Evolutionary conservation across 2,113 vertebrate genomes (phyloP), one percentile per base, ranked within the genome.

Genomic region (Vanacampus margaritifer): DNA sequence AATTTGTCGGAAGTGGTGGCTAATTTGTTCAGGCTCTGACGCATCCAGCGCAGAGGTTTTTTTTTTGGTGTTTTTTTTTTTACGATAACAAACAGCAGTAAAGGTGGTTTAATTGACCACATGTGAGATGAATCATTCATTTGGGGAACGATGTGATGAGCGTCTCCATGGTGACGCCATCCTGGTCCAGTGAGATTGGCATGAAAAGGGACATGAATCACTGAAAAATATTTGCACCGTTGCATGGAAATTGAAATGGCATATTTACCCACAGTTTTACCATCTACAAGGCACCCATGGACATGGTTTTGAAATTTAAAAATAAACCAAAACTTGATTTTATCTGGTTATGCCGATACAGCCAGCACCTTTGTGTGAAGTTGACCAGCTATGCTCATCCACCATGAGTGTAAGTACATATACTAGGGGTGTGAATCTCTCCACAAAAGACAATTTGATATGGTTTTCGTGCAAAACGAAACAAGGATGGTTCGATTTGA

Each of bases 51-150:
- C 69, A 64, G 81, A 79, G 73, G 63, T 63, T 77, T 60, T 24
- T 58, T 57, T 46, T 2, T 6, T 24, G 21, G 35, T 46, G 0
- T 6, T 6, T 46, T 51, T n/a, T n/a, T 24, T 36, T 36, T 69
- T 65, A 72, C 81, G 80, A 84, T 80, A 86, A 86, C 87, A 87
- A 86, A 84, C 78, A 76, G 62, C 75, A 79, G 78, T 46, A 68
- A 78, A 67, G 74, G 71, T 53, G 63, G 73, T 83, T 79, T 83
- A 67, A 78, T 66, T 80, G 79, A 86, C 76, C 84, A 82, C 84
- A 78, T 84, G 68, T 79, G 74, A 88, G 73, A 78, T 83, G 85
- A 88, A 77, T 89, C 89, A 86, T 64, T 71, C 74, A 58, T 78
- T 75, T 68, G 39, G 21, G 54, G 65, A 75, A 68, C 39, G 37